A percentile compares a stretch with the other conserved stretches of the same genome.
Conservation (phyloP, 2,113 vertebrate species). For the Pan troglodytes region NHGRI_mPanTro3-v2.1_pri NC_086015.1:83498001-83498500, state of each 20-base stretch:
- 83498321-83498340: background rate
- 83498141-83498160: background rate
- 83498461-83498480: too few relatives aligned
- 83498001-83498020: background rate
- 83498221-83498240: background rate
- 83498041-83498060: accelerated
- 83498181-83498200: background rate
- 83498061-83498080: too few relatives aligned
- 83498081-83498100: background rate
- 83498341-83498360: background rate
- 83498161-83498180: background rate
- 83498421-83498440: too few relatives aligned
- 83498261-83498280: background rate
- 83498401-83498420: too few relatives aligned
- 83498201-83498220: background rate
- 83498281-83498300: background rate
- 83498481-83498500: too few relatives aligned
- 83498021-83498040: background rate
- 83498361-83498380: too few relatives aligned
- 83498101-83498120: too few relatives aligned
- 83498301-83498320: background rate
- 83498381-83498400: too few relatives aligned
- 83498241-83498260: background rate
- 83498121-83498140: background rate
- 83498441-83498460: too few relatives aligned